A percentile compares a stretch with the other conserved stretches of the same genome.
Conservation (phyloP, 2,113 vertebrate species). For the Chascanopsetta lugubris region DNA sequence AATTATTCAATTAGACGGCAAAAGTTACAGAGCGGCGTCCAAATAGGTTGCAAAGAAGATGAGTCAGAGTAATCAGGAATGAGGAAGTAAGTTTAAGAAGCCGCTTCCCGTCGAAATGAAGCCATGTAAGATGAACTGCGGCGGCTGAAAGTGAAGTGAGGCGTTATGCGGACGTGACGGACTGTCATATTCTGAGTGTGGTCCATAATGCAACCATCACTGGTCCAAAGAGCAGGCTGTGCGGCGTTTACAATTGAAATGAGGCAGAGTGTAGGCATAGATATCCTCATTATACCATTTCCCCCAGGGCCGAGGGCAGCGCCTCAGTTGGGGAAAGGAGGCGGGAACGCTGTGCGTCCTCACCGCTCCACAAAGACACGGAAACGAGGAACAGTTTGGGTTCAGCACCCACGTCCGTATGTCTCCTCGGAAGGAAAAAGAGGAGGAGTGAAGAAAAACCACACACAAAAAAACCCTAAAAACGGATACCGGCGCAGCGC, state of each 20-base stretch:
- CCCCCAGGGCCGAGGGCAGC: conserved; percentile 72
- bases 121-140: neutral
- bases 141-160: conserved; percentile 36
- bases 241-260: conserved; percentile 82
- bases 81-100: no score
- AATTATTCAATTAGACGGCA: conserved; percentile 28
- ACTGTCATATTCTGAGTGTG: conserved; percentile 71
- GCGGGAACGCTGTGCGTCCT: conserved; percentile 40
- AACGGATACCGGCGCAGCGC: conserved; percentile 28
- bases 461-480: conserved; percentile 1
- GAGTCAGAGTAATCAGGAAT: no score
- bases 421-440: conserved; percentile 54
- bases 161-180: conserved; percentile 64
- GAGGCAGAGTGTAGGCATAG: conserved; percentile 76
- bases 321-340: conserved; percentile 55
- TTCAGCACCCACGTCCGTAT: conserved; percentile 62
- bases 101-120: neutral
- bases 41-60: neutral
- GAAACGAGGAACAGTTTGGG: conserved; percentile 59
- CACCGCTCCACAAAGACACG: conserved; percentile 46
- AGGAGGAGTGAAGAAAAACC: no score
- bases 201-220: conserved; percentile 80
- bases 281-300: conserved; percentile 79
- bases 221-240: conserved; percentile 74
- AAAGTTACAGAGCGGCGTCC: neutral